Evolutionary conservation across 2,113 vertebrate species (phyloP), one percentile per base, ranked within the genome.

Genomic region (human): DNA sequence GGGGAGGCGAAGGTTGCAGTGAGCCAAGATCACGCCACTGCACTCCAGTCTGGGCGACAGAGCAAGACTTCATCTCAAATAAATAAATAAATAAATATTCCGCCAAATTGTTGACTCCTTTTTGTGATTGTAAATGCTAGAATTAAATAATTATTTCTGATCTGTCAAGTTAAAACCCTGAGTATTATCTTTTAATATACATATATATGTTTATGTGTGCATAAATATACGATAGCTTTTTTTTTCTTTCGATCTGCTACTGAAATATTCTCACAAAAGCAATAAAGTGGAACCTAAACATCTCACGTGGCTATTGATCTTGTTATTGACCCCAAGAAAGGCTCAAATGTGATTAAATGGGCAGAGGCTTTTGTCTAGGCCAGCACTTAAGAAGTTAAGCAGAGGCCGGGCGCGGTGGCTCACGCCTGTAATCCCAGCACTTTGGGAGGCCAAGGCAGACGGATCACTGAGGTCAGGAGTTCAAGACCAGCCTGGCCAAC

Each of bases 141-240:
- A 87, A 76, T 73, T 81, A 59, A 92, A 79, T 90, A 90, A 95
- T 38, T 68, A 78, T 93, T 94, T 93, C 35, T 82, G 20, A 38
- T 55, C 48, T 93, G 4, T 80, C 27, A 85, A 61, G 68, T 90
- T 90, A 92, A 97, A 89, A 66, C 27, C 25, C 38, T 80, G 40
- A 89, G 93, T 93, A 70, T 85, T 93, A 66, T 92, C 45, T 83
- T 89, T 96, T 88, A 66, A 89, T 61, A 35, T 14, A 27, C 30
- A 76, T 17, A 55, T 25, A 38, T 78, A 16, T 66, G 23, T 82
- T 8, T 76, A 22, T 66, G 50, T 81, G 85, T 97, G 45, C 5
- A 5, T 35, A 85, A 84, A 73, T 50, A 75, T 6, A 23, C 23
- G 66, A 11, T 75, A 85, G 48, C 23, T 84, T 83, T 52, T 8